Percentiles rank a stretch among this genome's conserved stretches.
Evolutionary conservation across 2,888 invertebrate species (phyloP).

Genomic region (Himalopsyche anomala): DNA sequence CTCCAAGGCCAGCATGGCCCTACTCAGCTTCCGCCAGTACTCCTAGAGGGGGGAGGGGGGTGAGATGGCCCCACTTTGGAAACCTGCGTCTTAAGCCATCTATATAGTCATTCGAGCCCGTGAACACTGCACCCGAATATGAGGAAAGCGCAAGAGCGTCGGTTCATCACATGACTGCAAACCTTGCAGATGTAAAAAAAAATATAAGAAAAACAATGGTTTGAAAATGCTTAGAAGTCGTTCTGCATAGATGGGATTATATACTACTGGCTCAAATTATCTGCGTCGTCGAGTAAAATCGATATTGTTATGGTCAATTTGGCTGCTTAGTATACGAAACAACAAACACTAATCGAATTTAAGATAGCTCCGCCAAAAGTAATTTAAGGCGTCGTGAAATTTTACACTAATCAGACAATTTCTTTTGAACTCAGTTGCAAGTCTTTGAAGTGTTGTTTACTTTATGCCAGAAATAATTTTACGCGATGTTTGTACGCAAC

Average conservation of each 20-base stretch:
- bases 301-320: background rate
- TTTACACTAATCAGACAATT: background rate
- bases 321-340: background rate
- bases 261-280: background rate
- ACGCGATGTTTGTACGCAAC: no score
- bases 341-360: background rate
- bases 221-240: background rate
- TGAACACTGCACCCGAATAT: no score
- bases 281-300: background rate
- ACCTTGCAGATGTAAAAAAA: background rate
- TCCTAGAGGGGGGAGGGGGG: no score
- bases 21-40: no score
- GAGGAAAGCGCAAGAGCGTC: no score
- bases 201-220: background rate
- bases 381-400: conserved; percentile 7
- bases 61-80: no score
- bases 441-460: conserved; percentile 32
- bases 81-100: no score
- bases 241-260: background rate
- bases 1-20: no score
- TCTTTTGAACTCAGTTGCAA: background rate
- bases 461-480: background rate
- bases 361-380: background rate
- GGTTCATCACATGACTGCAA: no score
- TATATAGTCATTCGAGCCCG: no score